These are phyloP conservation scores for Drosophila fuyamai DNA, from an alignment of 1,140 invertebrate species.

Conservation along the genomic window DNA sequence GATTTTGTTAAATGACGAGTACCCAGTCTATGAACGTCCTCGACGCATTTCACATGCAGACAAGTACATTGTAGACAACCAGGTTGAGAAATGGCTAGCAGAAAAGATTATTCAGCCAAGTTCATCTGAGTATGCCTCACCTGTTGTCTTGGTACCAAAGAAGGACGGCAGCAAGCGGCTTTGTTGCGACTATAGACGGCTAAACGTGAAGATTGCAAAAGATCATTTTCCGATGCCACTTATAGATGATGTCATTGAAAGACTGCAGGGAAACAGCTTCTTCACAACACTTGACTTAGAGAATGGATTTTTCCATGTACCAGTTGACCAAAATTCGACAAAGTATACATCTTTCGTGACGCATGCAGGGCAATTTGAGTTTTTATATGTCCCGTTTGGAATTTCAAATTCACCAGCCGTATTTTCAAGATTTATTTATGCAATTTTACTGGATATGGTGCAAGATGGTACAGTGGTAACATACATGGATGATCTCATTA, in stretches of 20 bases:
- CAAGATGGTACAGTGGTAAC: not conserved
- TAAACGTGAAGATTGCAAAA: too few relatives aligned
- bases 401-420: not conserved
- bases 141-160: not conserved
- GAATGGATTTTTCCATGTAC: conserved; percentile 3
- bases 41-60: too few relatives aligned
- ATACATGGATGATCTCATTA: conserved; percentile 4
- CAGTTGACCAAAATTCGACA: not conserved
- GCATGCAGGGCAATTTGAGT: not conserved
- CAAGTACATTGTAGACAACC: too few relatives aligned
- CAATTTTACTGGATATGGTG: conserved; percentile 1
- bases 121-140: conserved; percentile 1
- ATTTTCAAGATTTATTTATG: conserved; percentile 1
- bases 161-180: not conserved
- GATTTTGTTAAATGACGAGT: too few relatives aligned
- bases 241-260: too few relatives aligned
- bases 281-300: not conserved
- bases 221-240: too few relatives aligned
- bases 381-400: too few relatives aligned
- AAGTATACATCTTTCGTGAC: not conserved
- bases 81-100: too few relatives aligned
- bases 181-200: too few relatives aligned
- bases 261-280: too few relatives aligned
- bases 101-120: not conserved
- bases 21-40: too few relatives aligned